These are phyloP conservation scores for Aegithalos caudatus DNA, from an alignment of 2,113 vertebrate species.

Conservation along the genomic window DNA sequence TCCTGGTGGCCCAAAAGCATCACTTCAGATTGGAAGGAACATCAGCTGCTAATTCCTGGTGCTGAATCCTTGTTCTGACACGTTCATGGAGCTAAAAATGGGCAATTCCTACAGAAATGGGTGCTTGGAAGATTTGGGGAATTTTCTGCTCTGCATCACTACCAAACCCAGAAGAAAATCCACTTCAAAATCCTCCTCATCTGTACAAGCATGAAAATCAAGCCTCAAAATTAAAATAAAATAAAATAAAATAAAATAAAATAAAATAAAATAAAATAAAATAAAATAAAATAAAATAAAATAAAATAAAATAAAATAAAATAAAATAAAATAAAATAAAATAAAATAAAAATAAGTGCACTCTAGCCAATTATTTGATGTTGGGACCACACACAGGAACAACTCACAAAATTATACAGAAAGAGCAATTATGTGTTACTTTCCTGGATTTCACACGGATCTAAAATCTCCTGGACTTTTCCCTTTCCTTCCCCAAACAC, in stretches of 20 bases:
- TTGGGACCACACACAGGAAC: rapidly evolving
- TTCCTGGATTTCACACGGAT: neutral
- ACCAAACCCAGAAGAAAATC: neutral
- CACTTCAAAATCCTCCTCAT: neutral
- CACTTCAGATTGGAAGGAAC: neutral
- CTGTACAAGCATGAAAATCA: neutral
- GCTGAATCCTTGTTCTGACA: neutral
- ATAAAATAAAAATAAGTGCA: neutral
- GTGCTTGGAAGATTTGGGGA: neutral
- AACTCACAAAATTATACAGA: neutral
- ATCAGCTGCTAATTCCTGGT: neutral
- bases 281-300: neutral
- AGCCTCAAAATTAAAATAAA: neutral
- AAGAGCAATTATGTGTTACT: neutral
- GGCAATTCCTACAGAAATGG: neutral
- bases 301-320: neutral
- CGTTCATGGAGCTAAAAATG: neutral
- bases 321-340: neutral
- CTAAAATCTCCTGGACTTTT: neutral
- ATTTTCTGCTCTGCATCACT: neutral
- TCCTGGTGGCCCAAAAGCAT: neutral
- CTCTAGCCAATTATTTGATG: rapidly evolving
- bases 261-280: neutral
- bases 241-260: neutral
- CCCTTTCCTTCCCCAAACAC: neutral